Percentiles rank a stretch among this genome's conserved stretches.
phyloP scores from a whole-genome alignment of 2,113 vertebrate genomes.

The Callospermophilus lateralis region DNA sequence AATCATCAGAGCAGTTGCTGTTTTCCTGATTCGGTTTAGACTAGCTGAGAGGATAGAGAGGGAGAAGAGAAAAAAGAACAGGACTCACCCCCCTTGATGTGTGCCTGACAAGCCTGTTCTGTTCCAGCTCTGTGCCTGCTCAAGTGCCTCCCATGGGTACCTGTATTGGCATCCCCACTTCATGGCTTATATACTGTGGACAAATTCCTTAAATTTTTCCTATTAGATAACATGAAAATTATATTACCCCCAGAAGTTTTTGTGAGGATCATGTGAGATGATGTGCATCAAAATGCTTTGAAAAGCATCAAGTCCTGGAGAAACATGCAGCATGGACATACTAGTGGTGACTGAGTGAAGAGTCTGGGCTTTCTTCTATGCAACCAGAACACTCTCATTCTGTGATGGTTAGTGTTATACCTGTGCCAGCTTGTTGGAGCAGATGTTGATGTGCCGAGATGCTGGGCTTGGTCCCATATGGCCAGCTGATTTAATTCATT shows the following conservation, averaged over 20 bases:
- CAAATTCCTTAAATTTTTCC: neutral
- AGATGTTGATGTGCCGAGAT: neutral
- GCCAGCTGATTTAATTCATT: neutral
- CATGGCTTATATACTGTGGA: fast-evolving
- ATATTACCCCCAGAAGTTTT: neutral
- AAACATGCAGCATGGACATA: fast-evolving
- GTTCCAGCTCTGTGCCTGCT: neutral
- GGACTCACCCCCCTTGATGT: fast-evolving
- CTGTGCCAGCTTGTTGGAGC: neutral
- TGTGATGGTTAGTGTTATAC: fast-evolving
- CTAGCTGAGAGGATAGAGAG: fast-evolving
- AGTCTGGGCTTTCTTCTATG: too few species aligned
- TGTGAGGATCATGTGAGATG: neutral
- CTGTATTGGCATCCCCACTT: too few species aligned
- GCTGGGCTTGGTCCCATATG: fast-evolving
- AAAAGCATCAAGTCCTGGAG: neutral
- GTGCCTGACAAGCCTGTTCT: neutral
- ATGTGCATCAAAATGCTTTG: too few species aligned
- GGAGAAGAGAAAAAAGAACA: fast-evolving
- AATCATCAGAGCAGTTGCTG: neutral
- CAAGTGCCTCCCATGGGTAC: fast-evolving
- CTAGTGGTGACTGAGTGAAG: neutral
- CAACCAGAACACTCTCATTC: fast-evolving
- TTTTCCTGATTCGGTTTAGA: neutral
- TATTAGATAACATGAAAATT: neutral